A percentile compares a stretch with the other conserved stretches of the same genome.
These are phyloP conservation scores for Empis livida DNA, from an alignment of 2,888 invertebrate species.

Conservation along the genomic window DNA sequence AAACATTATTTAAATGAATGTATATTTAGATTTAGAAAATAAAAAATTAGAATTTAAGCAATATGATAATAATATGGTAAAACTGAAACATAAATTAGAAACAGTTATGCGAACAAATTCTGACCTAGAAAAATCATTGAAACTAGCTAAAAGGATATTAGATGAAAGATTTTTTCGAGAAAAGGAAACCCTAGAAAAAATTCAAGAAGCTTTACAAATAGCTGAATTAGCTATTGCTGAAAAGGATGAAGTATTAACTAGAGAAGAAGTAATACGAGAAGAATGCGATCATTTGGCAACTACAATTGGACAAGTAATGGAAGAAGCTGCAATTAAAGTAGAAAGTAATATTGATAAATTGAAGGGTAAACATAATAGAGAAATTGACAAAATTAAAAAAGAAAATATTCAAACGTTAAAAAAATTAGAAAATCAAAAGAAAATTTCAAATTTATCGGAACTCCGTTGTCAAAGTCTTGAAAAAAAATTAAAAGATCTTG, in stretches of 20 bases:
- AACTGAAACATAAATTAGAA: slow-evolving; percentile 23
- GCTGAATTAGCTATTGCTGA: slow-evolving; percentile 44
- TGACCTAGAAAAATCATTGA: slow-evolving; percentile 36
- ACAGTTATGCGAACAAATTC: slow-evolving; percentile 16
- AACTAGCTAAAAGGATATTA: slow-evolving; percentile 30
- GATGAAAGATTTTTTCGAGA: slow-evolving; percentile 36
- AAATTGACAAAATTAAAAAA: neutral
- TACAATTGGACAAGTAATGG: slow-evolving; percentile 40
- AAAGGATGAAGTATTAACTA: slow-evolving; percentile 40
- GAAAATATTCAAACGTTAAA: slow-evolving; percentile 4
- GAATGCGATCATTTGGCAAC: slow-evolving; percentile 42
- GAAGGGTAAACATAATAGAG: neutral
- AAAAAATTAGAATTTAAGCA: slow-evolving; percentile 17
- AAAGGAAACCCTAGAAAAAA: slow-evolving; percentile 39
- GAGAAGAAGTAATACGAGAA: slow-evolving; percentile 39
- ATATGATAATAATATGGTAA: slow-evolving; percentile 19
- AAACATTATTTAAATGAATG: neutral
- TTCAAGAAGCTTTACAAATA: slow-evolving; percentile 43
- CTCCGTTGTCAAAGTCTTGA: slow-evolving; percentile 20
- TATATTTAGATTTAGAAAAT: neutral
- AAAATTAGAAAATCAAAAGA: slow-evolving; percentile 17
- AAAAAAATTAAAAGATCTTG: slow-evolving; percentile 20
- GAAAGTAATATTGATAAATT: slow-evolving; percentile 21
- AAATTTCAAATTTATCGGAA: slow-evolving; percentile 28
- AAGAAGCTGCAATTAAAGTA: slow-evolving; percentile 42